phyloP scores from a whole-genome alignment of 53 echinoderm and acorn worm species.

The Patiria pectinifera region DNA sequence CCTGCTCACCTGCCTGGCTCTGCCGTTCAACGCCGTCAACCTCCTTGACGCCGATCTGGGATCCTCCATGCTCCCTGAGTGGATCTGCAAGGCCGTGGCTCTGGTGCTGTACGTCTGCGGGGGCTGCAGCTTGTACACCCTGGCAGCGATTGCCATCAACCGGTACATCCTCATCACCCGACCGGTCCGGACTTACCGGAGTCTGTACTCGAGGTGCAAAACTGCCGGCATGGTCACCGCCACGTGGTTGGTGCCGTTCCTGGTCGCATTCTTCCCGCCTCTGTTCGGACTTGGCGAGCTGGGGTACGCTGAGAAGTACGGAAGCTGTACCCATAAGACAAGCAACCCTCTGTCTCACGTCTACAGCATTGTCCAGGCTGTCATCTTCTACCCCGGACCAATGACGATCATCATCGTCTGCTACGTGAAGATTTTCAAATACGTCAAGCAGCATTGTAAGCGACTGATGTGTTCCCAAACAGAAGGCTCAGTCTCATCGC shows the following conservation, averaged over 20 bases:
- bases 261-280: conserved; percentile 67
- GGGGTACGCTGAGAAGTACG: conserved; percentile 72
- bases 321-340: conserved; percentile 59
- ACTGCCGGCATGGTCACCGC: conserved; percentile 70
- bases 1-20: conserved; percentile 68
- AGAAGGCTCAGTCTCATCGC: conserved; percentile 25
- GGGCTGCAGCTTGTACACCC: conserved; percentile 85
- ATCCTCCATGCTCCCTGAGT: conserved; percentile 71
- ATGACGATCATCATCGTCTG: conserved; percentile 65
- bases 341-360: conserved; percentile 57
- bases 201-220: conserved; percentile 63
- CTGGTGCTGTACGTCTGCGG: conserved; percentile 78
- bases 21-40: conserved; percentile 77
- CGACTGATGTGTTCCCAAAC: conserved; percentile 61
- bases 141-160: conserved; percentile 85
- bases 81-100: conserved; percentile 75
- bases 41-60: conserved; percentile 62
- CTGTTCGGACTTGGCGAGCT: conserved; percentile 66
- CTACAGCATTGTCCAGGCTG: conserved; percentile 69
- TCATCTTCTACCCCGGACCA: conserved; percentile 61
- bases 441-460: conserved; percentile 64
- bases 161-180: conserved; percentile 82
- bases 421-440: conserved; percentile 68
- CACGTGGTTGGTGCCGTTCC: conserved; percentile 75
- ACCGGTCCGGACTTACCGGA: conserved; percentile 46